These are phyloP conservation scores for Ia io DNA, from an alignment of 2,113 vertebrate species.

Conservation along the genomic window DNA sequence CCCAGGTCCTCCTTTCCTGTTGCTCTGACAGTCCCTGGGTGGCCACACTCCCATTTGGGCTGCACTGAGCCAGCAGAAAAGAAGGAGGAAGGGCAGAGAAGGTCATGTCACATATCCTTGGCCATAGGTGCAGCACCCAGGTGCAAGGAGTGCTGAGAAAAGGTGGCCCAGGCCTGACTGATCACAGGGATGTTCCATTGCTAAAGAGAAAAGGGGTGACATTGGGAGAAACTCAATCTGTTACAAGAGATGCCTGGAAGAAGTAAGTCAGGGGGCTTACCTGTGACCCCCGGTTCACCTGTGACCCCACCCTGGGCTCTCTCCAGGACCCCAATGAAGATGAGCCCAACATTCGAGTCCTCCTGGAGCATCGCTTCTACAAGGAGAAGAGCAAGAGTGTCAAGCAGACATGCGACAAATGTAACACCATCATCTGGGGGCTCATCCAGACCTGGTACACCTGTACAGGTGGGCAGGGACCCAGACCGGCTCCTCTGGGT, in stretches of 20 bases:
- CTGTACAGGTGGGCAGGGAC: constrained; percentile 89
- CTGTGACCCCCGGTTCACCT: too few relatives aligned
- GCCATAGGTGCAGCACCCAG: accelerated
- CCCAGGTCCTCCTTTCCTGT: too few relatives aligned
- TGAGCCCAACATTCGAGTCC: constrained; percentile 91
- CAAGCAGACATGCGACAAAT: constrained; percentile 97
- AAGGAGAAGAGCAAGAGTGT: constrained; percentile 99
- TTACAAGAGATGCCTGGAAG: neutral
- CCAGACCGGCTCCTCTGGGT: neutral
- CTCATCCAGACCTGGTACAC: constrained; percentile 99
- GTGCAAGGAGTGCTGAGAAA: neutral
- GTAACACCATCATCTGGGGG: constrained; percentile 96
- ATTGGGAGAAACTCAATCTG: neutral
- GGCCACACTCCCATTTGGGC: neutral
- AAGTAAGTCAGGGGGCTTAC: accelerated
- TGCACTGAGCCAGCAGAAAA: neutral
- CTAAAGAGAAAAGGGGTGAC: neutral
- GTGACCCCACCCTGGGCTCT: neutral
- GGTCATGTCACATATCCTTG: accelerated
- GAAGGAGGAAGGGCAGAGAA: neutral
- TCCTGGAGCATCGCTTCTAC: constrained; percentile 96
- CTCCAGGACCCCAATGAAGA: constrained; percentile 94
- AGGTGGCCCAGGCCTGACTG: neutral
- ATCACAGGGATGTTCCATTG: neutral
- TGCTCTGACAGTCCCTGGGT: neutral